Base-by-base conservation (phyloP, 2,113 vertebrate genomes). In the Percopsis transmontana region DNA sequence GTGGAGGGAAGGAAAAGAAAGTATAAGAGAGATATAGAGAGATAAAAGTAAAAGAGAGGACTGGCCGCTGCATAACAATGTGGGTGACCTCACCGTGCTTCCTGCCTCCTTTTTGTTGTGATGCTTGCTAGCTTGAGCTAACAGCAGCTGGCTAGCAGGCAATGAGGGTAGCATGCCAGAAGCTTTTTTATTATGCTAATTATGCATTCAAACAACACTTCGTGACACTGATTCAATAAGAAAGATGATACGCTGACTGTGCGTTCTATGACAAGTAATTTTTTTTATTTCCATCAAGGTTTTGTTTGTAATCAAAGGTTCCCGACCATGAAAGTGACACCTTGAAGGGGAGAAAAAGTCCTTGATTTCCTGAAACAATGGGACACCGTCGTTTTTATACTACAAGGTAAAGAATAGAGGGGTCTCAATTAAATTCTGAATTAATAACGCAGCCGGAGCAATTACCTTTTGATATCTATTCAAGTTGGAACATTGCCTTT, bases 1-100 rank as follows among this genome's bases (percentile, higher is more conserved):
- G 63, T 68, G 66, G 82, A 87, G 82, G 73, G 79, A 80, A 68
- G 81, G 70, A 88, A 79, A 62, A 45, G 68, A 76, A 83, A 87
- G 82, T 74, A 79, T 77, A 64, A 79, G 70, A 88, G 72, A 86
- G 87, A 83, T 74, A 79, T 61, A 15, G 59, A 58, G 68, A 85
- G 84, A 90, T 86, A 84, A 87, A 86, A 85, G 85, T 79, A 64
- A 72, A 79, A 83, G 79, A 81, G 68, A 69, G 70, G 76, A 65
- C 60, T 67, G 77, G 83, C 66, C 64, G 74, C 79, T 77, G 86
- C 74, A 87, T 86, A 85, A 84, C 83, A 88, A 88, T 85, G 79
- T 72, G 76, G 76, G 67, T 85, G 87, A 88, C 83, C 84, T 83
- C 78, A 75, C 85, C 84, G 79, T 84, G 77, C 82, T 78, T 85